Conservation (phyloP, 2,888 invertebrate species). For the Hypolimnas misippus region DNA sequence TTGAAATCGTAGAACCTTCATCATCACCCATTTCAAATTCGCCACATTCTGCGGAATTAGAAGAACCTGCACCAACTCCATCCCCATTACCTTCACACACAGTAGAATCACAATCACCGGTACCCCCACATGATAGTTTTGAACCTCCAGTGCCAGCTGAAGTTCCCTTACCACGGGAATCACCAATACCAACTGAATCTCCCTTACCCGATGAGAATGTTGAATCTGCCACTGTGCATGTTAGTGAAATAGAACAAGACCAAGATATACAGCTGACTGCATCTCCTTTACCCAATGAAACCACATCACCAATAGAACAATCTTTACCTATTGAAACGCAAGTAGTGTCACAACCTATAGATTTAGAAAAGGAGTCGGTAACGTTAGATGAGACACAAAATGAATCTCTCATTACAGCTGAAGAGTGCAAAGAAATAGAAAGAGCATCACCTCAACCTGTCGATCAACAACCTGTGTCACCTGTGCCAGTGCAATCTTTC, state of each 20-base stretch:
- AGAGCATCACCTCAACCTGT: conserved; percentile 24
- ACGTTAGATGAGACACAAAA: conserved; percentile 29
- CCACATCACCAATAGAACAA: conserved; percentile 21
- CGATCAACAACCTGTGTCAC: conserved; percentile 15
- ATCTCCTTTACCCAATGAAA: conserved; percentile 35
- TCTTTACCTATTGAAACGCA: conserved; percentile 15
- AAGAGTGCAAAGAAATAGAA: conserved; percentile 11
- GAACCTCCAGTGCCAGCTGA: conserved; percentile 45
- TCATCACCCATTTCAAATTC: conserved; percentile 49
- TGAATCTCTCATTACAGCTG: conserved; percentile 36
- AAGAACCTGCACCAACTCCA: conserved; percentile 33
- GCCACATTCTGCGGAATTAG: conserved; percentile 23
- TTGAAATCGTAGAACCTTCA: conserved; percentile 39
- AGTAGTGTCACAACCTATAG: conserved; percentile 22
- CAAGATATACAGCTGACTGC: conserved; percentile 19
- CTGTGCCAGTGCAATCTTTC: not conserved
- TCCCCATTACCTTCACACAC: conserved; percentile 37
- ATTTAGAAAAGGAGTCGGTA: conserved; percentile 26
- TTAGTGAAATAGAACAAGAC: conserved; percentile 21
- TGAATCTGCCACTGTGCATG: conserved; percentile 15
- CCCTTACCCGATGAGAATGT: conserved; percentile 33
- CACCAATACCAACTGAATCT: conserved; percentile 42
- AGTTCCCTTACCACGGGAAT: conserved; percentile 45
- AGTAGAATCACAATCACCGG: conserved; percentile 36
- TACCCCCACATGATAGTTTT: conserved; percentile 31